Conservation (phyloP, 2,888 invertebrate species). For the Myopa testacea region DNA sequence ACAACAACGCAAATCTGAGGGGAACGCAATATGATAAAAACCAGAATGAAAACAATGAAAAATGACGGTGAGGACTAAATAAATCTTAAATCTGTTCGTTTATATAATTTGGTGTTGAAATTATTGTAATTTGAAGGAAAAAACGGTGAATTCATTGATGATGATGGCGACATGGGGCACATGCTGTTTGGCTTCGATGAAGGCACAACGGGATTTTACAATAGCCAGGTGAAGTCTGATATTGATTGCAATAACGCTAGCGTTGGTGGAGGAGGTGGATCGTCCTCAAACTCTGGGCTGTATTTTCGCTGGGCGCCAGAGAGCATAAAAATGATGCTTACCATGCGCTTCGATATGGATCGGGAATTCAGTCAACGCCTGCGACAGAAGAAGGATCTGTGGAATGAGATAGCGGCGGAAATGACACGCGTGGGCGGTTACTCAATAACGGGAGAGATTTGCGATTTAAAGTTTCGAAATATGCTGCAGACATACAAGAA, state of each 20-base stretch:
- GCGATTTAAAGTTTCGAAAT: slow-evolving; percentile 44
- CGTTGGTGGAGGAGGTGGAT: slow-evolving; percentile 13
- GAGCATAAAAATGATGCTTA: slow-evolving; percentile 41
- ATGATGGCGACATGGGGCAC: slow-evolving; percentile 14
- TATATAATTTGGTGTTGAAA: slow-evolving; percentile 17
- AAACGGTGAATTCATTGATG: background rate
- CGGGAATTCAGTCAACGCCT: slow-evolving; percentile 40
- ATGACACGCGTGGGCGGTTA: slow-evolving; percentile 41
- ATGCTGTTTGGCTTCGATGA: slow-evolving; percentile 31
- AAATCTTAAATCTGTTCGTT: background rate
- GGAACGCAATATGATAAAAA: slow-evolving; percentile 27
- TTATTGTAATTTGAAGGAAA: background rate
- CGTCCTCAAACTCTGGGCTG: background rate
- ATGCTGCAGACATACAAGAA: slow-evolving; percentile 46
- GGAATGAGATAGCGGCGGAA: slow-evolving; percentile 45
- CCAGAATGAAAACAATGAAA: slow-evolving; percentile 35
- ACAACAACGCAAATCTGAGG: slow-evolving; percentile 25
- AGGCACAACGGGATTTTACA: slow-evolving; percentile 16
- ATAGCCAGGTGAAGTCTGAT: slow-evolving; percentile 13
- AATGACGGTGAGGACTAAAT: slow-evolving; percentile 12
- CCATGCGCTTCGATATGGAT: slow-evolving; percentile 42
- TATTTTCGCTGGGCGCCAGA: slow-evolving; percentile 44
- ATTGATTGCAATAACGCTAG: background rate
- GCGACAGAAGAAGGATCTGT: slow-evolving; percentile 44
- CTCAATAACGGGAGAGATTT: slow-evolving; percentile 41